A percentile compares a stretch with the other conserved stretches of the same genome.
Conservation (phyloP, 2,888 invertebrate genomes). For the Eristalis pertinax region DNA sequence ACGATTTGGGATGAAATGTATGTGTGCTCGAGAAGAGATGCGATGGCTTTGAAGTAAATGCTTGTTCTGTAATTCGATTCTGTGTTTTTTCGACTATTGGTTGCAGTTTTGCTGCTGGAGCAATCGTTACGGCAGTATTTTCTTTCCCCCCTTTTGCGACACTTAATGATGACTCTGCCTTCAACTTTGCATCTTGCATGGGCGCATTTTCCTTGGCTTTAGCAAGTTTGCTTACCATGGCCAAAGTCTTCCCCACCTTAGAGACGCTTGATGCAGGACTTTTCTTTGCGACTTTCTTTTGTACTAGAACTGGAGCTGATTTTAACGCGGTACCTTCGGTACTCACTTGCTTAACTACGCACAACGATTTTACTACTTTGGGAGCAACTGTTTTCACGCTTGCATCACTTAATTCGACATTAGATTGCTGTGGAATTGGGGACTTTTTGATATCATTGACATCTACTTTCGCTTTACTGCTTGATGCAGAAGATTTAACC, state of each 20-base stretch:
- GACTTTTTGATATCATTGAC: neutral
- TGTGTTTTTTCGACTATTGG: neutral
- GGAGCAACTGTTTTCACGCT: neutral
- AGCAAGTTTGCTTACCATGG: neutral
- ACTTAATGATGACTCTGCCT: neutral
- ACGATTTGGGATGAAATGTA: neutral
- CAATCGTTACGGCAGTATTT: neutral
- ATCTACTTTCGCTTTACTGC: neutral
- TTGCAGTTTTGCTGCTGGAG: neutral
- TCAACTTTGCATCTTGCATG: neutral
- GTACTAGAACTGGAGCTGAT: neutral
- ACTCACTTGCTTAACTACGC: neutral
- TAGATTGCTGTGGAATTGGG: neutral
- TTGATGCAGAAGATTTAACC: neutral
- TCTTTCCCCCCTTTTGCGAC: neutral
- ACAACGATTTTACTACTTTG: neutral
- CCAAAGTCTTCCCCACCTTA: neutral
- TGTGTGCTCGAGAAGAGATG: neutral
- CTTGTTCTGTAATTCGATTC: neutral
- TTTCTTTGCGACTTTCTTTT: neutral
- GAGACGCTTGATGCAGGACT: neutral
- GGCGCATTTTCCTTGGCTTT: neutral
- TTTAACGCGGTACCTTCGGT: neutral
- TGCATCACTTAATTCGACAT: neutral
- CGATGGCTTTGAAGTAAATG: neutral